Evolutionary conservation across 2,888 invertebrate genomes (phyloP), one percentile per base, ranked within the genome.

Genomic region (Volucella inflata): DNA sequence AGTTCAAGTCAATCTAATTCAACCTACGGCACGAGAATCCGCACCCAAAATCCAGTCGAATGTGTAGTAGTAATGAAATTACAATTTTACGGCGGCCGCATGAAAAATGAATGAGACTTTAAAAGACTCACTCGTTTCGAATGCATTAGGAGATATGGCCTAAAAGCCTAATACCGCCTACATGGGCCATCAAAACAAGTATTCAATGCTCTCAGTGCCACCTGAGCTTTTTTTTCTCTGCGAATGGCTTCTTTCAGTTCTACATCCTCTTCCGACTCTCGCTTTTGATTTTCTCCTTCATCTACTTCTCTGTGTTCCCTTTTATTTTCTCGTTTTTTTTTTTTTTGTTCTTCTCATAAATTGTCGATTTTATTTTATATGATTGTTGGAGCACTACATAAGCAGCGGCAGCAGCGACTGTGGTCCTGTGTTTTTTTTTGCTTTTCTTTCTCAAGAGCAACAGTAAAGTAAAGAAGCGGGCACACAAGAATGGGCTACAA

Each of bases 1-100:
- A 30, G 30, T 30, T 30, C 6, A 6, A 30, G 30, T 4, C 30
- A 30, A 30, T 30, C 6, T 2, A 30, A 30, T 30, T 6, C 30
- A 30, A 30, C 6, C 30, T 6, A 30, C 6, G 30, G 30, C 30
- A 30, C 6, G 30, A 6, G 6, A 30, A n/a, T 10, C 59, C 40
- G 40, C 42, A 30, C 40, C 42, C 12, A 3, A 78, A 16, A 60
- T 67, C 68, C 50, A 48, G 65, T 68, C 55, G 60, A 80, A 74
- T 68, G 74, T 75, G 80, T 81, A 68, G 70, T 17, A 57, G 70
- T 81, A 81, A 81, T 81, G 70, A 81, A 81, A 81, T 81, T 75
- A 75, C 68, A 81, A 75, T 68, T 81, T 81, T 75, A 81, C 75
- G 80, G 50, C 57, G 9, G 51, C 68, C 57, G 40, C 68, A 81